Evolutionary conservation across 2,888 invertebrate genomes (phyloP).

Genomic region (Monoplex corrugatus): DNA sequence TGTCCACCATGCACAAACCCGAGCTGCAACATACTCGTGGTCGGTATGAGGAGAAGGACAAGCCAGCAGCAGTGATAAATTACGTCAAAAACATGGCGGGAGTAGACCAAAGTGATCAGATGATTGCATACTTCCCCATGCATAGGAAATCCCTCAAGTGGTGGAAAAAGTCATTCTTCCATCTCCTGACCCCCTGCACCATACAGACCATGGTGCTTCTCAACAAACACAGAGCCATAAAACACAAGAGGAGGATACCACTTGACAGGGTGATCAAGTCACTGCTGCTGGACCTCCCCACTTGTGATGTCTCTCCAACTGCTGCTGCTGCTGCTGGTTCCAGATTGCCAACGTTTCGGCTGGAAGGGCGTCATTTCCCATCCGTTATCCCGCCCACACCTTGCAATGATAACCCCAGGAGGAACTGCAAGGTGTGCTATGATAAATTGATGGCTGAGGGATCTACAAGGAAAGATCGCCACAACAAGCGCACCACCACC

Average conservation of each 20-base stretch:
- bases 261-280: too few species aligned
- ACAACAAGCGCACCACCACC: background rate
- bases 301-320: too few species aligned
- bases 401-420: background rate
- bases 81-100: constrained; percentile 49
- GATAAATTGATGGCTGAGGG: background rate
- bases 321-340: too few species aligned
- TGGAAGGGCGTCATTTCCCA: background rate
- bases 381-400: background rate
- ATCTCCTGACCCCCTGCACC: too few species aligned
- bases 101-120: constrained; percentile 43
- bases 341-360: too few species aligned
- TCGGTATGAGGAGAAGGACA: constrained; percentile 31
- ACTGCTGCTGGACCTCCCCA: too few species aligned
- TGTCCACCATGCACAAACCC: constrained; percentile 5
- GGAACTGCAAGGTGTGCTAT: background rate
- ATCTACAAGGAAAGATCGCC: background rate
- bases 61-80: constrained; percentile 38
- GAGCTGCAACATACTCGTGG: background rate
- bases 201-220: too few species aligned
- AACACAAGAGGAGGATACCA: too few species aligned
- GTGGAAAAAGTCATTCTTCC: constrained; percentile 47
- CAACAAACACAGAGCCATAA: too few species aligned
- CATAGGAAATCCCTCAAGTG: constrained; percentile 51
- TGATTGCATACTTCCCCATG: constrained; percentile 41